A percentile compares a stretch with the other conserved stretches of the same genome.
Conservation (phyloP, 1,140 invertebrate species). For the Bemisia tabaci region DNA sequence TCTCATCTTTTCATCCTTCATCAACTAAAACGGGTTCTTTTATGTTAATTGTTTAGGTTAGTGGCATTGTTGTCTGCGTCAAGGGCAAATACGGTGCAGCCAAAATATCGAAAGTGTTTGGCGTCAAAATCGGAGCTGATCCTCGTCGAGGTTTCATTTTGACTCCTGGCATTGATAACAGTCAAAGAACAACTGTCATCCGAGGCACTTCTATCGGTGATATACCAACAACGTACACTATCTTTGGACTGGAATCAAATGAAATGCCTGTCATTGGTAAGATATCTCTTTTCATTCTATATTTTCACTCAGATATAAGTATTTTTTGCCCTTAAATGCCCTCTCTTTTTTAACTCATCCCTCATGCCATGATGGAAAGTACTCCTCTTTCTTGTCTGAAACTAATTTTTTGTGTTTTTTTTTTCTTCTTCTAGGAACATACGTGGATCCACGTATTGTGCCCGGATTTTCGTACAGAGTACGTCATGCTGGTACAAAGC, state of each 20-base stretch:
- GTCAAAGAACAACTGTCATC: constrained; percentile 42
- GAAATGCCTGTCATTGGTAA: constrained; percentile 61
- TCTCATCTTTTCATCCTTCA: too few relatives aligned
- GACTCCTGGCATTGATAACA: constrained; percentile 43
- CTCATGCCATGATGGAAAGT: too few relatives aligned
- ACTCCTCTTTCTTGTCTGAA: too few relatives aligned
- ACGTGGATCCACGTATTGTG: constrained; percentile 53
- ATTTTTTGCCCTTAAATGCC: too few relatives aligned
- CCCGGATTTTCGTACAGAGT: constrained; percentile 60
- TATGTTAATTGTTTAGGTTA: constrained; percentile 7
- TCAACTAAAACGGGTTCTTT: too few relatives aligned
- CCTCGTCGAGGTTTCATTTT: constrained; percentile 41
- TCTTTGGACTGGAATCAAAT: constrained; percentile 48
- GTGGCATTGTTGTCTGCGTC: constrained; percentile 12
- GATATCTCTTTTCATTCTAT: constrained; percentile 16
- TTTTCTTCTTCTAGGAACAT: constrained; percentile 41
- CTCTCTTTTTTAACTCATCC: too few relatives aligned
- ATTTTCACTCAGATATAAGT: constrained; percentile 2
- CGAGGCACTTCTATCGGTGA: constrained; percentile 43
- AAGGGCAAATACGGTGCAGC: constrained; percentile 30
- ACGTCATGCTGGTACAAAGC: constrained; percentile 40
- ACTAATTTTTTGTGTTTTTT: too few relatives aligned
- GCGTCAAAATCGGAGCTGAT: constrained; percentile 41
- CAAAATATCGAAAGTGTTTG: constrained; percentile 37
- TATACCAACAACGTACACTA: constrained; percentile 49